These are phyloP conservation scores for Mystacornis crossleyi DNA, from an alignment of 2,113 vertebrate genomes.

Conservation along the genomic window DNA sequence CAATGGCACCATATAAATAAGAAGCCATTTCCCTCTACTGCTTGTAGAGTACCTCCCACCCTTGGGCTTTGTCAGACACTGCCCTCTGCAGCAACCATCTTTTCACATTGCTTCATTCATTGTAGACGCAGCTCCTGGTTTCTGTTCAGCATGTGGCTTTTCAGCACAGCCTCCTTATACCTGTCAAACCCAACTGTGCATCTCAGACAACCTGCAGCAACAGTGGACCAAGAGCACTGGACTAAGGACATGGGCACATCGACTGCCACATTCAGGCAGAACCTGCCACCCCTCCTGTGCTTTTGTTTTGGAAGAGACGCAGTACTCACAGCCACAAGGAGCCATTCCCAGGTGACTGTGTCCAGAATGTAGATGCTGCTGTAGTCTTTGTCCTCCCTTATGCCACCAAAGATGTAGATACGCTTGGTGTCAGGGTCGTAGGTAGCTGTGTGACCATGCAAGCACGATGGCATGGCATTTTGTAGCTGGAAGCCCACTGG, in stretches of 20 bases:
- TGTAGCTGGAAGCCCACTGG: slow-evolving; percentile 74
- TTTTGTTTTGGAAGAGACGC: background rate
- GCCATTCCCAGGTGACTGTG: slow-evolving; percentile 89
- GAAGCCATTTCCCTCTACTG: background rate
- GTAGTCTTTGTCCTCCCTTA: slow-evolving; percentile 75
- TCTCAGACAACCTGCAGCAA: background rate
- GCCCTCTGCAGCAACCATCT: background rate
- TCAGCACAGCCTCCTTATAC: background rate
- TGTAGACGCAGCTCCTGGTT: background rate
- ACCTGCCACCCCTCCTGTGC: background rate
- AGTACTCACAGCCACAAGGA: slow-evolving; percentile 80
- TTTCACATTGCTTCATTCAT: background rate
- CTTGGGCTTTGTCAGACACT: background rate
- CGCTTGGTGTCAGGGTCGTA: slow-evolving; percentile 85
- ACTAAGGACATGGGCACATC: accelerated
- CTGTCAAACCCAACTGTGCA: background rate
- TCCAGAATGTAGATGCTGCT: slow-evolving; percentile 81
- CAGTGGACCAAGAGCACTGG: background rate
- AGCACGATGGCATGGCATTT: slow-evolving; percentile 56
- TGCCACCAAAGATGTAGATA: slow-evolving; percentile 85
- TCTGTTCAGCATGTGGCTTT: background rate
- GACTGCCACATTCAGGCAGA: background rate
- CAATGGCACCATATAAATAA: background rate
- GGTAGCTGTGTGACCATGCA: slow-evolving; percentile 84
- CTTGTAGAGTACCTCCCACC: background rate